These are phyloP conservation scores for Ectemnius cavifrons DNA, from an alignment of 2,888 invertebrate genomes.

Conservation along the genomic window DNA sequence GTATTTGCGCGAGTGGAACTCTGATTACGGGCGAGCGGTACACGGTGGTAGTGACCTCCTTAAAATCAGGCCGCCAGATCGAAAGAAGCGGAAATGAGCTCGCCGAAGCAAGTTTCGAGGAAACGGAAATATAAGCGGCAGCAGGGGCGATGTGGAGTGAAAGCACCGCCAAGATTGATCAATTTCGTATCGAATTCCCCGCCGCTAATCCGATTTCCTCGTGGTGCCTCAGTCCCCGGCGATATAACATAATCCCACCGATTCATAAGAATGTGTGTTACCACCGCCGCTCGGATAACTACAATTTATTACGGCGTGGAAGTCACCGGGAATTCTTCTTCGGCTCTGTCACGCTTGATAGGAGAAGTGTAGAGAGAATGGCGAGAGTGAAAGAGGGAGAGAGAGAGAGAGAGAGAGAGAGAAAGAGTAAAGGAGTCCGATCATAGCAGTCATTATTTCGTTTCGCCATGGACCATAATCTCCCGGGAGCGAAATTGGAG, in stretches of 20 bases:
- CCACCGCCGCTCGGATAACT: too few relatives aligned
- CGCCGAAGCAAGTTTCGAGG: constrained; percentile 22
- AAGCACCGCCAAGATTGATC: constrained; percentile 19
- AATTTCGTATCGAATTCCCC: constrained; percentile 17
- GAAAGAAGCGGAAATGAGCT: constrained; percentile 40
- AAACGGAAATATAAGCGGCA: constrained; percentile 23
- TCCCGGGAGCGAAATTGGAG: constrained; percentile 29
- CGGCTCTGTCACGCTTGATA: too few relatives aligned
- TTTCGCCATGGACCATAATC: constrained; percentile 28
- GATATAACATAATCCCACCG: too few relatives aligned
- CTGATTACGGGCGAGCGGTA: constrained; percentile 43
- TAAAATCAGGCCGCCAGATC: constrained; percentile 44
- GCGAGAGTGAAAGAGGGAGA: too few relatives aligned
- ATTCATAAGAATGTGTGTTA: too few relatives aligned
- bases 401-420: too few relatives aligned
- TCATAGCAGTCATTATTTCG: constrained; percentile 16
- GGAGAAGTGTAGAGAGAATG: too few relatives aligned
- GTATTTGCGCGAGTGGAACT: constrained; percentile 26
- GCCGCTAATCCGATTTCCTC: constrained; percentile 8
- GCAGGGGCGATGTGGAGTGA: neutral
- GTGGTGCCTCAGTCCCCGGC: neutral
- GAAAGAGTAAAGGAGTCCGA: neutral
- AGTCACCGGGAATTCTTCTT: too few relatives aligned
- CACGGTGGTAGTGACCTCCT: constrained; percentile 44
- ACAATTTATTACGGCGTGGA: too few relatives aligned